A percentile compares a stretch with the other conserved stretches of the same genome.
These are phyloP conservation scores for Meriones unguiculatus DNA, from an alignment of 2,113 vertebrate genomes.

Conservation along the genomic window DNA sequence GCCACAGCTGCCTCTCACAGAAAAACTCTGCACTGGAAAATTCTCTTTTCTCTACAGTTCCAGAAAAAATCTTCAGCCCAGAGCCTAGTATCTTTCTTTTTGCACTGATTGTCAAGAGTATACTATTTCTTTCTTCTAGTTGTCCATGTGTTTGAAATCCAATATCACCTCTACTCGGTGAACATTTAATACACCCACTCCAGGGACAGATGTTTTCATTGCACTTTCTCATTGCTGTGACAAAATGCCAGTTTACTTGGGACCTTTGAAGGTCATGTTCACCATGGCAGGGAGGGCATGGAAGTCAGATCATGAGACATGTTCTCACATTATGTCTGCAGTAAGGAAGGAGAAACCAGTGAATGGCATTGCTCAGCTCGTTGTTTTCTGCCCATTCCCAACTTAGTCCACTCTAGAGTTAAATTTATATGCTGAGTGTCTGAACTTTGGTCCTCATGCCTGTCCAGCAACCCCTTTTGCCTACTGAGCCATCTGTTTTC, in stretches of 20 bases:
- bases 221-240: background rate
- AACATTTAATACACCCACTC: background rate
- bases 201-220: background rate
- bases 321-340: background rate
- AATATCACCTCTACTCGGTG: background rate
- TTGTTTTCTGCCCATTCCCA: background rate
- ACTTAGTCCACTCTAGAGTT: background rate
- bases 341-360: background rate
- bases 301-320: background rate
- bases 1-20: background rate
- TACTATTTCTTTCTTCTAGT: background rate
- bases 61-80: background rate
- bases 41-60: background rate
- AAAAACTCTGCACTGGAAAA: background rate
- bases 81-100: background rate
- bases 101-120: background rate
- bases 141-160: background rate
- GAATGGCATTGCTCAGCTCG: background rate
- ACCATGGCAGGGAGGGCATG: background rate
- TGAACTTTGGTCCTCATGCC: background rate
- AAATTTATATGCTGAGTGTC: background rate
- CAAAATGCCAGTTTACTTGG: background rate
- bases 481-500: too few species aligned
- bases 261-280: background rate
- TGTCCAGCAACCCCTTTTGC: background rate